Conservation (phyloP, 64 coral and sea anemone genomes). For the Actinia equina region DNA sequence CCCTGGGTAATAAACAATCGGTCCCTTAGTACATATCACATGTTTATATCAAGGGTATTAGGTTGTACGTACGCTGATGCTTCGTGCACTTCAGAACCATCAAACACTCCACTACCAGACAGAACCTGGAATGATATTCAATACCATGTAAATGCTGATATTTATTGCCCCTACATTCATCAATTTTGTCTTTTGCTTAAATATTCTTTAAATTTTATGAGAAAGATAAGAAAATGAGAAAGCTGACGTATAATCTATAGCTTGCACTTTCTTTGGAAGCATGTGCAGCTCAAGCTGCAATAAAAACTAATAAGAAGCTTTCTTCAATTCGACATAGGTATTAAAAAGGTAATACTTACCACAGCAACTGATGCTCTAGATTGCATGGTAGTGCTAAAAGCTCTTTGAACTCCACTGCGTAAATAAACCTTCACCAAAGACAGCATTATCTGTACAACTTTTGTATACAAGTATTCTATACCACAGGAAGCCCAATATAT, state of each 20-base stretch:
- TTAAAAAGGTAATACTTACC: neutral
- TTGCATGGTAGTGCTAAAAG: conserved; percentile 22
- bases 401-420: neutral
- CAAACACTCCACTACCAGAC: conserved; percentile 87
- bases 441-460: neutral
- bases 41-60: neutral
- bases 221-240: too few species aligned
- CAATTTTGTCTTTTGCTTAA: neutral
- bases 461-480: neutral
- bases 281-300: neutral
- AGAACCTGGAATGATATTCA: conserved; percentile 38
- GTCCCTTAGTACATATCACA: too few species aligned
- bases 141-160: too few species aligned
- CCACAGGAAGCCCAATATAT: conserved; percentile 4
- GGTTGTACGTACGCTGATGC: conserved; percentile 73
- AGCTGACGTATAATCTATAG: too few species aligned
- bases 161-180: too few species aligned
- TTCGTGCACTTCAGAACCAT: conserved; percentile 88
- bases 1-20: too few species aligned
- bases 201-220: too few species aligned
- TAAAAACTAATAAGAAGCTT: neutral
- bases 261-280: too few species aligned
- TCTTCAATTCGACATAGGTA: neutral
- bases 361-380: conserved; percentile 21
- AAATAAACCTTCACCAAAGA: conserved; percentile 9